Evolutionary conservation across 2,888 invertebrate genomes (phyloP), one percentile per base, ranked within the genome.

Genomic region (Erebia epiphron): DNA sequence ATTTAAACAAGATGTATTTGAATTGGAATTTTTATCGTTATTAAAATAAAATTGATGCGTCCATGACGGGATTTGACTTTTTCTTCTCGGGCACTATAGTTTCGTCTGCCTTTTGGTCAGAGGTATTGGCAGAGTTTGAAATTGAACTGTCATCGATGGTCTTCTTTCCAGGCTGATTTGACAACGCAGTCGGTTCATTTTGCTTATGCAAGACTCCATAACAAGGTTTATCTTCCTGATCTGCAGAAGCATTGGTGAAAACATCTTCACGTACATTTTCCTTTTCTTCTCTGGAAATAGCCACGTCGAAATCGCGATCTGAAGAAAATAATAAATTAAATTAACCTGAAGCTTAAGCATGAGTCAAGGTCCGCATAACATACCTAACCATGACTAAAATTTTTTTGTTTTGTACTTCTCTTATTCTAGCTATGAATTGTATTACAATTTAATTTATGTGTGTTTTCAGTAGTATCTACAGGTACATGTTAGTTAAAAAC

Each of bases 231-330:
- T 52, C 41, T 16, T 64, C 35, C 13, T 41, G 13, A 11, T 54
- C 16, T 16, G 11, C 4, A 7, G 13, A 1, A 1, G 1, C 13
- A 64, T 41, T 64, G 11, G 50, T 26, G 35, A 35, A 16, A 11
- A 63, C 62, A 2, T 54, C 64, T 41, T 26, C 16, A 11, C 13
- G 16, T 16, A 54, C 52, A 16, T 54, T 64, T 18, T 54, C 16
- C 41, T 64, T 54, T 1, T 16, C 16, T 54, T 64, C 54, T 64
- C 49, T 49, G 18, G 62, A 21, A 46, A 14, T 60, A 14, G 16
- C n/a, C n/a, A 8, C 43, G 16, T 62, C 62, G 21, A 49, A 21
- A 18, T 62, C 62, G 0, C 49, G 62, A 49, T 62, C 62, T 62
- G 21, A 62, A 62, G 11, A 18, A 62, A 60, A 16, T 14, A 7